A percentile compares a stretch with the other conserved stretches of the same genome.
Evolutionary conservation across 2,113 vertebrate species (phyloP).

Genomic region (Etia nguti): DNA sequence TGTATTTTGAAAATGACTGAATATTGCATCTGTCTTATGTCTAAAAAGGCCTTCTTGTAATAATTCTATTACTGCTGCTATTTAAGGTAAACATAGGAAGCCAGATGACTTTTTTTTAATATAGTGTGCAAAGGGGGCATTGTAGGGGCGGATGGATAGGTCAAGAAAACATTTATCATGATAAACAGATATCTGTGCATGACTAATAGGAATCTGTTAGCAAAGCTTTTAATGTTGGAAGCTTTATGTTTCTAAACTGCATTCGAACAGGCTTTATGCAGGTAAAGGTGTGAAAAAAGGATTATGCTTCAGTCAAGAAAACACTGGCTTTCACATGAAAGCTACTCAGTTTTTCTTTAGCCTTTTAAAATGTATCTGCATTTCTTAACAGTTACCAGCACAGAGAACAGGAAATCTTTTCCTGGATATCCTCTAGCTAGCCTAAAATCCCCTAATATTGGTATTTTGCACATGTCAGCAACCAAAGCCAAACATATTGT

Average conservation of each 20-base stretch:
- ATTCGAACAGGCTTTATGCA: neutral
- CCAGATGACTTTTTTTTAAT: neutral
- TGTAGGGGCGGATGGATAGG: neutral
- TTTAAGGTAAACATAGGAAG: neutral
- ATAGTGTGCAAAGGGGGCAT: neutral
- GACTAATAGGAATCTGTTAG: neutral
- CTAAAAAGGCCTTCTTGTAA: neutral
- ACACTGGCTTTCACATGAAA: neutral
- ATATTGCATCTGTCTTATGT: neutral
- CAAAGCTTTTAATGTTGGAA: neutral
- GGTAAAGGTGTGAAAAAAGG: neutral
- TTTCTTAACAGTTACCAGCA: neutral
- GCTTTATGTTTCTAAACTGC: neutral
- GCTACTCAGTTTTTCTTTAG: neutral
- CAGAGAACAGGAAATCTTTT: neutral
- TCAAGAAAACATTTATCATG: neutral
- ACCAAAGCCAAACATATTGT: neutral
- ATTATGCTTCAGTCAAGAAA: neutral
- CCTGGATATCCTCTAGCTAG: neutral
- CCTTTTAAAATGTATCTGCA: neutral
- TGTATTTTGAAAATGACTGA: neutral
- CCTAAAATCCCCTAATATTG: neutral
- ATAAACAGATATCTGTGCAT: neutral
- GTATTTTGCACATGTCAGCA: neutral
- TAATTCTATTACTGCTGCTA: neutral